Base-by-base conservation (phyloP, 2,888 invertebrate species). In the Oscheius sp. region DNA sequence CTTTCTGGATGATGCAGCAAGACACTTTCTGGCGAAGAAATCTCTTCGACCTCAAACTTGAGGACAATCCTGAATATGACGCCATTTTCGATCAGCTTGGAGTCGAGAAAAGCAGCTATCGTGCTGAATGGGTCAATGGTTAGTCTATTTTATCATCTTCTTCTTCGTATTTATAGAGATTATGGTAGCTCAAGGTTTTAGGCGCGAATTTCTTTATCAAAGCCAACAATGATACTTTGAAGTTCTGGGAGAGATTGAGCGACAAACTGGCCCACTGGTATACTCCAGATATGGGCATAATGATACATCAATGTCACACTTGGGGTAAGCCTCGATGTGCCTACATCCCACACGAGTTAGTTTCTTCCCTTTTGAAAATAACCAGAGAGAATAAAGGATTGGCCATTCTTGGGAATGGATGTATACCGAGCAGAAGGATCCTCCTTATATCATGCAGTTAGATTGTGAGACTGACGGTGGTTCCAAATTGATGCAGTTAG, bases 1-100 rank as follows among this genome's bases (percentile, higher is more conserved):
- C 82, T 12, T 86, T 85, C 74, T 85, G 85, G 85, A 85, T 85
- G 85, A 85, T 86, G 85, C 85, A 85, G 66, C 85, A 85, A 53
- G 79, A 79, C 48, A 79, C 79, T 2, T 79, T 75, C 42, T 79
- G 79, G 79, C 53, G 79, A 4, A 74, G 80, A 55, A 83, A 80
- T 57, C 75, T 85, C 31, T 85, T 85, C 72, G 85, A 86, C 37
- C 70, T 83, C 63, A 74, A 80, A 61, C 72, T 82, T 53, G 85
- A 85, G 73, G 78, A 82, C 53, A 76, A 83, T 55, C 70, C 74
- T 71, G 52, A 68, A 17, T 84, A 82, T 68, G 84, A 85, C 46
- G 81, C 82, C 29, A 79, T 85, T 39, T 85, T 85, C 67, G 85
- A 85, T 64, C 85, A 85, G 64, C 73, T 85, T 33, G 85, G 85